Percentiles rank a stretch among this genome's conserved stretches.
Evolutionary conservation across 2,888 invertebrate genomes (phyloP).

Genomic region (Onthophagus sagittarius): DNA sequence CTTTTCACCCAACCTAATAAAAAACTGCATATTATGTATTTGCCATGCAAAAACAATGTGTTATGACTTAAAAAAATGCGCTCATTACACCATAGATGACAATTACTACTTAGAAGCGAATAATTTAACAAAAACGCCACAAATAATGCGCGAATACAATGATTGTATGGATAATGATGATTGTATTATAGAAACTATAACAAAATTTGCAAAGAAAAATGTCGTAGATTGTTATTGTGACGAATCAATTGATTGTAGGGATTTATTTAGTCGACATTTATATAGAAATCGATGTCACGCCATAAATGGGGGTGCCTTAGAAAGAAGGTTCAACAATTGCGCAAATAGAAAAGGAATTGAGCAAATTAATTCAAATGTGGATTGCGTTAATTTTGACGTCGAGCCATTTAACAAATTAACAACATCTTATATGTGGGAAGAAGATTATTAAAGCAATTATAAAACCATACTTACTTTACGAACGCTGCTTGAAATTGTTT

Average conservation of each 20-base stretch:
- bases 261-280: not conserved
- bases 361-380: not conserved
- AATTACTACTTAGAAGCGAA: not conserved
- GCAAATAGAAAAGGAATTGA: not conserved
- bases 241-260: not conserved
- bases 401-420: not conserved
- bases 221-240: conserved; percentile 2
- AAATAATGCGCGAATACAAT: not conserved
- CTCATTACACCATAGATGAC: not conserved
- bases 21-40: not conserved
- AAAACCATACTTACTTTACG: conserved; percentile 37
- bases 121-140: not conserved
- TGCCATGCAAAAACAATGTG: not conserved
- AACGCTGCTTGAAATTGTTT: conserved; percentile 43
- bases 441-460: not conserved
- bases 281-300: not conserved
- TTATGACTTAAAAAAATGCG: not conserved
- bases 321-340: conserved; percentile 3
- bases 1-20: not conserved
- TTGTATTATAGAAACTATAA: not conserved
- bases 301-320: not conserved
- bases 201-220: not conserved
- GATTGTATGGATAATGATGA: not conserved
- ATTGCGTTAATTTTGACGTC: not conserved
- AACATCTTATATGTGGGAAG: not conserved